Conservation (phyloP, 2,888 invertebrate genomes). For the Bombylius discolor region DNA sequence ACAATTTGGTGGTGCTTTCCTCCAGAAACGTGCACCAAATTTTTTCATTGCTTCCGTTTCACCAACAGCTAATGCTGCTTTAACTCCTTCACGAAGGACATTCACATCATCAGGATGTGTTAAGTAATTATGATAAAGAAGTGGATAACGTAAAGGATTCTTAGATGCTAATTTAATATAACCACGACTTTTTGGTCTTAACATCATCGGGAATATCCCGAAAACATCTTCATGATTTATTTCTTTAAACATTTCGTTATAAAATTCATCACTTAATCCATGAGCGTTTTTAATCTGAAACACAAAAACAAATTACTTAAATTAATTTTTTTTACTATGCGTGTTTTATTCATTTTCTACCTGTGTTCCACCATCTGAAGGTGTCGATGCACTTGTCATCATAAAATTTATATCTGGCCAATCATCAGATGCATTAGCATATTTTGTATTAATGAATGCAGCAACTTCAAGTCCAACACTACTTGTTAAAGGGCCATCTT, state of each 20-base stretch:
- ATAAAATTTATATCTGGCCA: constrained; percentile 90
- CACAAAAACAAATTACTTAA: no score
- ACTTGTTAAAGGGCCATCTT: constrained; percentile 75
- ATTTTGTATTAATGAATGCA: constrained; percentile 78
- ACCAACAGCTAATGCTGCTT: constrained; percentile 68
- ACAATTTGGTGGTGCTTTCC: constrained; percentile 65
- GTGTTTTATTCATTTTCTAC: neutral
- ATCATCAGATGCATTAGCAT: constrained; percentile 72
- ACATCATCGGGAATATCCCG: constrained; percentile 76
- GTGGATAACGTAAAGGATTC: constrained; percentile 66
- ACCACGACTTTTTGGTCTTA: constrained; percentile 78
- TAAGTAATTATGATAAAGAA: constrained; percentile 84
- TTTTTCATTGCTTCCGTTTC: constrained; percentile 65
- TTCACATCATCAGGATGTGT: constrained; percentile 74
- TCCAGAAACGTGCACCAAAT: constrained; percentile 66
- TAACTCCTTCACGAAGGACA: constrained; percentile 73
- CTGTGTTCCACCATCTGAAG: constrained; percentile 72
- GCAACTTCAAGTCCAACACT: constrained; percentile 78
- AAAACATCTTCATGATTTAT: constrained; percentile 65
- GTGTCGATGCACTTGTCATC: constrained; percentile 70
- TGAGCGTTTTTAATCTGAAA: constrained; percentile 56
- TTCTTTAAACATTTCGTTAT: constrained; percentile 57
- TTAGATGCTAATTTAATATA: constrained; percentile 56
- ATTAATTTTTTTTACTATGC: no score
- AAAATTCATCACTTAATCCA: constrained; percentile 68